Evolutionary conservation across 1,140 invertebrate genomes (phyloP).

Genomic region (Drosophila simulans): DNA sequence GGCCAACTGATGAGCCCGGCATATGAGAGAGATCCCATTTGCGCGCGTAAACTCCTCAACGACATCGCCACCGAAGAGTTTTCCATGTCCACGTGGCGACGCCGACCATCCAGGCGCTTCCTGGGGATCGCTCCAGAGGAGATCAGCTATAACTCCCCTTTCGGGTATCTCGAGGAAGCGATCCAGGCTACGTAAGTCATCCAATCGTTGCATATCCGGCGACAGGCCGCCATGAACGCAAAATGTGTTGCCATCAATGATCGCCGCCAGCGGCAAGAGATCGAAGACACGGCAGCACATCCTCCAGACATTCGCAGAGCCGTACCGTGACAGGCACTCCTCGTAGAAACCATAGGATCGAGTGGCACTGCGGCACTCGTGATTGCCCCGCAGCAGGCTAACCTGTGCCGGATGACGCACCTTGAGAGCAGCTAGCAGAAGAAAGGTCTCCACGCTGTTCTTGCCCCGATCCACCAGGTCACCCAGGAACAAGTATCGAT

Average conservation of each 20-base stretch:
- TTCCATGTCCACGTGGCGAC: constrained; percentile 98
- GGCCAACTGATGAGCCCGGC: constrained; percentile 98
- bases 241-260: constrained; percentile 99
- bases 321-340: constrained; percentile 99
- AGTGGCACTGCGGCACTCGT: constrained; percentile 99
- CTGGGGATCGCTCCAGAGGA: constrained; percentile 99
- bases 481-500: constrained; percentile 99
- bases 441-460: constrained; percentile 99
- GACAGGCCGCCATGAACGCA: constrained; percentile 99
- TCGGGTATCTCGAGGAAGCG: constrained; percentile 99
- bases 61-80: constrained; percentile 98
- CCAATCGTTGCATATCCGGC: constrained; percentile 98
- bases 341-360: constrained; percentile 99
- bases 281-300: constrained; percentile 99
- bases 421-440: constrained; percentile 97
- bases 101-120: constrained; percentile 96
- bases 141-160: constrained; percentile 99
- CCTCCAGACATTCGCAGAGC: constrained; percentile 98
- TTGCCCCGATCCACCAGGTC: constrained; percentile 99
- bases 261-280: constrained; percentile 98
- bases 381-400: constrained; percentile 97
- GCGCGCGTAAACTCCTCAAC: constrained; percentile 97
- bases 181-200: constrained; percentile 99
- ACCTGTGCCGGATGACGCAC: constrained; percentile 99
- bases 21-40: constrained; percentile 99